Evolutionary conservation across 2,113 vertebrate genomes (phyloP), one percentile per base, ranked within the genome.

Genomic region (Cariama cristata): DNA sequence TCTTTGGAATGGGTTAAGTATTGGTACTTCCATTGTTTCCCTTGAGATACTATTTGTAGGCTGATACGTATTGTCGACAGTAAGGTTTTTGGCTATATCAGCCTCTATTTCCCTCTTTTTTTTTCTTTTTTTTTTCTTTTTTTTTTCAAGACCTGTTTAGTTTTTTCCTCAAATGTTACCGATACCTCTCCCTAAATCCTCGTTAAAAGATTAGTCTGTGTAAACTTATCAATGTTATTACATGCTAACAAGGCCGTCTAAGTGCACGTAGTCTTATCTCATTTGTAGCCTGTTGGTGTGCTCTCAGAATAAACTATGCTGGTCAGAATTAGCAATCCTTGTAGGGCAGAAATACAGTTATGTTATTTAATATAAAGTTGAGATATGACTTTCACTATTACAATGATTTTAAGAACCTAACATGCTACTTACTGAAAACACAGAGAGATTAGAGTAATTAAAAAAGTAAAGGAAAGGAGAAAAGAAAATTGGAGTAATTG

Each of bases 181-280:
- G 22, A 3, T n/a, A 6, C 6, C 13, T 35, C 8, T 74, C 20
- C 47, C 27, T 45, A n/a, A 86, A 45, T 67, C 14, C 38, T 84
- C 0, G 0, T n/a, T 71, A 63, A 58, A 71, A 67, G 12, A 59
- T 35, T 26, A 62, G 15, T 26, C n/a, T 15, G 1, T 60, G 77
- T 67, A 69, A 63, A 27, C 5, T 45, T 89, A 42, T 28, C 20
- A 30, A 3, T 71, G 26, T 64, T 85, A 4, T 35, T 72, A 9
- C 35, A n/a, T 30, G 27, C 64, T 74, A 79, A 2, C 19, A 58
- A n/a, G 33, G 17, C 27, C 32, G 63, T 86, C 38, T 77, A 28
- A 53, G 42, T 47, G 15, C 26, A 18, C 1, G 0, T 17, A 24
- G 24, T 79, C 32, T 88, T 73, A 8, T 44, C 33, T 66, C 22